These are phyloP conservation scores for Phorcus lineatus DNA, from an alignment of 2,888 invertebrate species.

Conservation along the genomic window DNA sequence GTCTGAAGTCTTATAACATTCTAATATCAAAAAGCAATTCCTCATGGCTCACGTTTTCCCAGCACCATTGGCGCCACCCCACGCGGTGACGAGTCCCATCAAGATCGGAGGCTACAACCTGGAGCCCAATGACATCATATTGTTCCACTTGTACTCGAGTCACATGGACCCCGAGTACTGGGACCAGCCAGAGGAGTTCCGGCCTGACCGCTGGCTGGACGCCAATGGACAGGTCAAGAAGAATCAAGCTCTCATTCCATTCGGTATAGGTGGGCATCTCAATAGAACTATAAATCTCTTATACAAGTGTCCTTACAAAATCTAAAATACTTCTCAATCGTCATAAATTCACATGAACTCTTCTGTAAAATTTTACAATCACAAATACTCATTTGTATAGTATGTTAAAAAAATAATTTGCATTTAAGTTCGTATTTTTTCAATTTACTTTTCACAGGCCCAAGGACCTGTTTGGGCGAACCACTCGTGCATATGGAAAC, in stretches of 20 bases:
- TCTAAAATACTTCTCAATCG: too few relatives aligned
- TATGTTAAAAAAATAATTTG: too few relatives aligned
- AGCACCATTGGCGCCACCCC: constrained; percentile 32
- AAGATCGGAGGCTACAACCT: constrained; percentile 28
- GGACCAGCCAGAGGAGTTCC: constrained; percentile 39
- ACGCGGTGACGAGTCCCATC: constrained; percentile 25
- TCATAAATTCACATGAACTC: too few relatives aligned
- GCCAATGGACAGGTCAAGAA: constrained; percentile 35
- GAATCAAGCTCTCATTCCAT: constrained; percentile 39
- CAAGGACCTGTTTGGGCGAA: constrained; percentile 38
- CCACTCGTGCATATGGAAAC: constrained; percentile 35
- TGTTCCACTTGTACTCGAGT: constrained; percentile 40
- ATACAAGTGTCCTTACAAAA: too few relatives aligned
- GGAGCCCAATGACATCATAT: constrained; percentile 30
- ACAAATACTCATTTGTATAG: too few relatives aligned
- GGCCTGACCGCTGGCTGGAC: constrained; percentile 46
- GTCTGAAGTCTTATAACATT: too few relatives aligned
- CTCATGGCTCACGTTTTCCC: not conserved
- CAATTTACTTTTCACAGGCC: constrained; percentile 36
- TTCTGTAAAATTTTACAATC: too few relatives aligned
- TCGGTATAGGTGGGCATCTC: constrained; percentile 33
- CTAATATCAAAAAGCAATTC: too few relatives aligned
- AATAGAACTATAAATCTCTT: too few relatives aligned
- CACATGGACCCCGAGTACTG: constrained; percentile 45
- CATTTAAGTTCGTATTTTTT: too few relatives aligned